Base-by-base conservation (phyloP, 2,797 vertebrate genomes). In the Neomorphus geoffroyi region DNA sequence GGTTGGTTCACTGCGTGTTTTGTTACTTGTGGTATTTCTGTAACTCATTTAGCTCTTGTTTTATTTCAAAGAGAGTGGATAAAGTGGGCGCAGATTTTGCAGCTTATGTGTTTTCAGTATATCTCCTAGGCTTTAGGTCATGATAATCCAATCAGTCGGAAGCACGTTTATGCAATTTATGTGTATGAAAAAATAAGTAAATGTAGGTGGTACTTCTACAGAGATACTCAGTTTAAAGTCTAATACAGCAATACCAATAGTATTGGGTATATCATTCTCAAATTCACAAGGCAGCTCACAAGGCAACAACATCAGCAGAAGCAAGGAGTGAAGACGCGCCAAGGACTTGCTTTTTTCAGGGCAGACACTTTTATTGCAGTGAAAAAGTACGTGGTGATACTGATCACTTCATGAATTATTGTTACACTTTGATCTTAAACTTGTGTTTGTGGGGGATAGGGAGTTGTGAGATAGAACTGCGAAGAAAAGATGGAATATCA, bases 11-110 rank as follows among this genome's bases (percentile, higher is more conserved):
- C 41, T 88, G 87, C 39, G 41, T 86, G 46, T 87, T 96, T 89
- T 82, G 39, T 89, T 82, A 83, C 21, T 43, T 88, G 80, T 82
- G 66, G 78, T 60, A 56, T 87, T 94, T 83, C 92, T 95, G 81
- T 57, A 96, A 91, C 33, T 97, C 90, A 86, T 94, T 96, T 90
- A 78, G 11, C 74, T 84, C 58, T 51, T 39, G 16, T 57, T 82
- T 90, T 90, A 45, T 72, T 90, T 83, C 57, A 70, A 93, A 79
- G 3, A 13, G 48, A 71, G 32, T 21, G 5, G 13, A 19, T 74
- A 87, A 96, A 95, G 30, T 35, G 26, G 46, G 94, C 72, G 11
- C 53, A 92, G 61, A 86, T 43, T 75, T 94, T 86, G 85, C 22
- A 65, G 33, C 33, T 86, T 90, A 78, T 48, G 22, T 11, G 51